Evolutionary conservation across 2,888 invertebrate genomes (phyloP), one percentile per base, ranked within the genome.

Genomic region (Archips xylosteana): DNA sequence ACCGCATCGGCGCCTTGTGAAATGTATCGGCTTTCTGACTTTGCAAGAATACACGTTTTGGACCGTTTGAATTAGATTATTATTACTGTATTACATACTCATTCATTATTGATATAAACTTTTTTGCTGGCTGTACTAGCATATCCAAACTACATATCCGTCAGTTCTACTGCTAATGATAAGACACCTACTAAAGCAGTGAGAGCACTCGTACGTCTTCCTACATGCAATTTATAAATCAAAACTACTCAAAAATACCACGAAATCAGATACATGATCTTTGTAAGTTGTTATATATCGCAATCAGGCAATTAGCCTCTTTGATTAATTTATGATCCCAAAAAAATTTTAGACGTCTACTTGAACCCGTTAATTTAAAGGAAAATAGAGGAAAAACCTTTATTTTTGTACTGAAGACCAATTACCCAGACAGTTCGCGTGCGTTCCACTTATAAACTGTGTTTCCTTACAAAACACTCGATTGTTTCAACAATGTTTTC

Each of bases 11-110:
- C 63, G 15, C 63, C 63, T 15, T 34, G 13, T 70, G 34, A 54
- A 54, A 62, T 54, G 54, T 70, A 70, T 63, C 70, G 63, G 57
- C 57, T 63, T 64, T 63, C 62, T n/a, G 39, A 63, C 23, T 70
- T 62, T 54, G 54, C n/a, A 45, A 39, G n/a, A 61, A 61, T 15
- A 54, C 32, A 45, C 12, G 60, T 47, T n/a, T 60, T 60, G 34
- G 10, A 36, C 23, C 23, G 13, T 32, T 32, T 32, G 42, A 10
- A 57, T 42, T n/a, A 32, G n/a, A 57, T 12, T 54, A 23, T 23
- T 23, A 23, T 23, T 23, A 23, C 23, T 23, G 23, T 23, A 23
- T 23, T 23, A 23, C 23, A 23, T 23, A 23, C 23, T 23, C 23
- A 23, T 23, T 23, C 23, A 23, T 23, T 23, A 1, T 23, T 23